Conservation (phyloP, 2,113 vertebrate species). For the Dicerorhinus sumatrensis region DNA sequence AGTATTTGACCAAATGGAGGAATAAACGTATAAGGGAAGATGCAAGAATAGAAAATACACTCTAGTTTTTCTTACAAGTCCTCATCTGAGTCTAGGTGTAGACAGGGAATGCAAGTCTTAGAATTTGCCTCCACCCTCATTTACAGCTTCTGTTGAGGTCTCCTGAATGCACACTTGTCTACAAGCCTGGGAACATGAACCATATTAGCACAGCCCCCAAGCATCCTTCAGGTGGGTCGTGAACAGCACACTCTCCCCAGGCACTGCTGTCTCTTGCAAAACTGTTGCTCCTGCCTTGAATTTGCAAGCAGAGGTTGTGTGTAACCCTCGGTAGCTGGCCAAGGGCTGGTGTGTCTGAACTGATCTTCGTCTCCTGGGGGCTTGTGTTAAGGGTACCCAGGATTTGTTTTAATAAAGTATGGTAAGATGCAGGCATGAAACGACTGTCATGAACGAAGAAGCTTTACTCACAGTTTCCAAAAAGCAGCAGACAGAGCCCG, state of each 20-base stretch:
- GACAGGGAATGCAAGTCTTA: not conserved
- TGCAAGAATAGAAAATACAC: not conserved
- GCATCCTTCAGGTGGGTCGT: not conserved
- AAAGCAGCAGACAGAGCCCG: not conserved
- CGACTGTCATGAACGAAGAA: not conserved
- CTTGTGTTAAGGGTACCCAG: not conserved
- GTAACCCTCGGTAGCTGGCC: not conserved
- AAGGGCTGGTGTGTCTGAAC: not conserved
- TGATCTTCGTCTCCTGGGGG: too few relatives aligned
- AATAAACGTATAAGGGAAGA: not conserved
- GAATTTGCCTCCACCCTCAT: not conserved
- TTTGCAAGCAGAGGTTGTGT: not conserved
- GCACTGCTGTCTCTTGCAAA: not conserved
- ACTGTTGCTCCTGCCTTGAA: not conserved
- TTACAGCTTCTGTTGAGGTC: not conserved
- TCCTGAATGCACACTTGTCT: not conserved
- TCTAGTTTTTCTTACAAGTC: not conserved
- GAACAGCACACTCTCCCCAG: not conserved
- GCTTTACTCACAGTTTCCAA: not conserved
- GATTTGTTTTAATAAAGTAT: not conserved
- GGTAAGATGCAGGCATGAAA: not conserved
- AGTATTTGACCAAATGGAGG: not conserved
- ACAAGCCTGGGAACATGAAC: not conserved
- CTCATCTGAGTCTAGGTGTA: not conserved
- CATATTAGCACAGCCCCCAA: not conserved